These are phyloP conservation scores for Donacobius atricapilla DNA, from an alignment of 2,113 vertebrate species.

Conservation along the genomic window DNA sequence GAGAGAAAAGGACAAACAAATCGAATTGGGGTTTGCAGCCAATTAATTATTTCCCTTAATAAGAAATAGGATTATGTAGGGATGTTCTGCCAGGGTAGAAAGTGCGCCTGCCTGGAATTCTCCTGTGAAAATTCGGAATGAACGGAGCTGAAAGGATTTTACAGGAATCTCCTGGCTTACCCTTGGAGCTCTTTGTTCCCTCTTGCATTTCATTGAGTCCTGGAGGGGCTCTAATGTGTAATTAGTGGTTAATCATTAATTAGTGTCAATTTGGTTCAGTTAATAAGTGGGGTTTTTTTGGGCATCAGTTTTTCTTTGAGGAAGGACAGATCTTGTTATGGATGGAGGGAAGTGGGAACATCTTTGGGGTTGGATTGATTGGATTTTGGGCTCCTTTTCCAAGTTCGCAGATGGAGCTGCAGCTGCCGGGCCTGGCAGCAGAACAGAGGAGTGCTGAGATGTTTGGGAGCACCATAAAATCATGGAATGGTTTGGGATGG, in stretches of 20 bases:
- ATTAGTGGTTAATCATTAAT: not conserved
- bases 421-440: not conserved
- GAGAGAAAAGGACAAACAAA: not conserved
- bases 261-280: rapidly evolving
- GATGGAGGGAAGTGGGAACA: not conserved
- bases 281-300: not conserved
- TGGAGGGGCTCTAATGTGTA: not conserved
- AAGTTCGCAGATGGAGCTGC: not conserved
- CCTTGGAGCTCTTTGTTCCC: not conserved
- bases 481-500: not conserved
- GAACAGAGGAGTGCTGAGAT: rapidly evolving
- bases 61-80: not conserved
- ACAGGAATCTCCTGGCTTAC: not conserved
- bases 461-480: not conserved
- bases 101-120: not conserved
- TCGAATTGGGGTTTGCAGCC: not conserved
- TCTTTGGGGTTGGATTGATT: not conserved
- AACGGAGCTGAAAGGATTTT: not conserved
- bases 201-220: not conserved
- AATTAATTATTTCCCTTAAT: slow-evolving; percentile 6
- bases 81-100: not conserved
- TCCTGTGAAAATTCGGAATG: not conserved
- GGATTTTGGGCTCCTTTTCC: not conserved
- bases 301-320: not conserved
- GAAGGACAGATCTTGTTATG: not conserved